A percentile compares a stretch with the other conserved stretches of the same genome.
Conservation (phyloP, 2,888 invertebrate species). For the Mesochorus sp. region DNA sequence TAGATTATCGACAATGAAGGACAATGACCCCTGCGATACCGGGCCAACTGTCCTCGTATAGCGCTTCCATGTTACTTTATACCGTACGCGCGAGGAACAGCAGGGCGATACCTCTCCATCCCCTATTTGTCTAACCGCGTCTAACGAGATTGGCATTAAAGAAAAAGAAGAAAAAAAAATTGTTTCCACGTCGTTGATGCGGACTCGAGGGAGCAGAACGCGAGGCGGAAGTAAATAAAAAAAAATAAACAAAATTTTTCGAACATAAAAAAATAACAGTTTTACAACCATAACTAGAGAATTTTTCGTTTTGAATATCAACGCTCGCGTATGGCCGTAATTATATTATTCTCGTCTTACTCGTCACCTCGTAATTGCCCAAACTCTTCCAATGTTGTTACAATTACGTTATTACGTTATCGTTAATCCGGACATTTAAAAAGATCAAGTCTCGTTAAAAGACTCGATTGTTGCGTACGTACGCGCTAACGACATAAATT, state of each 20-base stretch:
- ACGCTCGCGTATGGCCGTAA: too few species aligned
- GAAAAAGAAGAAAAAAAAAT: conserved; percentile 20
- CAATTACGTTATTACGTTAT: not conserved
- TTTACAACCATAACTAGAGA: too few species aligned
- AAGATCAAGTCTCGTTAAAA: conserved; percentile 48
- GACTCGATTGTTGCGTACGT: conserved; percentile 9
- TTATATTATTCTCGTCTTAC: too few species aligned
- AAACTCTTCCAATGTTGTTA: not conserved
- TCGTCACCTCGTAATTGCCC: not conserved
- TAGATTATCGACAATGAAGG: conserved; percentile 49
- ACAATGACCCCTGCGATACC: conserved; percentile 35
- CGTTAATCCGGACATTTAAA: conserved; percentile 23
- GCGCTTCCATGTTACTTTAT: too few species aligned
- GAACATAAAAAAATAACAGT: too few species aligned
- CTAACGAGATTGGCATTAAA: conserved; percentile 50
- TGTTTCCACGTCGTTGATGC: conserved; percentile 18
- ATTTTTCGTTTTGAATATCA: too few species aligned
- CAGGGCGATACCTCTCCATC: conserved; percentile 11
- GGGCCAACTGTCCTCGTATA: conserved; percentile 6
- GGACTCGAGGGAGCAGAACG: too few species aligned
- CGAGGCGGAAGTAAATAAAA: too few species aligned
- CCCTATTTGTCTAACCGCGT: not conserved
- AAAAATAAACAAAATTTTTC: too few species aligned
- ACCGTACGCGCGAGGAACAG: not conserved
- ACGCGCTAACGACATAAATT: too few species aligned